Base-by-base conservation (phyloP, 2,113 vertebrate species). In the Alectura lathami region DNA sequence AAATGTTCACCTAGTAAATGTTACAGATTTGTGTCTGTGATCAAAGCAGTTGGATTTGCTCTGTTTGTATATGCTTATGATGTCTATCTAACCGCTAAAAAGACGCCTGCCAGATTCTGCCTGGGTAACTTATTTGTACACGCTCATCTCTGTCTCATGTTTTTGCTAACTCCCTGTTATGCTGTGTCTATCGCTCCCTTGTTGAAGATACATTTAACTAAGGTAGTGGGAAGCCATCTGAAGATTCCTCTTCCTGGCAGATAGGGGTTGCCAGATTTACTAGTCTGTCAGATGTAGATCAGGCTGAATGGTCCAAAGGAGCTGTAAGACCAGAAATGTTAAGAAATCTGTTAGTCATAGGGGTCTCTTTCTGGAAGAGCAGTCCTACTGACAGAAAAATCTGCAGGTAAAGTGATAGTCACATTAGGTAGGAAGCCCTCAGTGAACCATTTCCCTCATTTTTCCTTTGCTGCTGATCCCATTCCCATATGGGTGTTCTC, bases 1-100 rank as follows among this genome's bases (percentile, higher is more conserved):
- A 4, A 0, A 0, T 13, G 11, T 72, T 59, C 5, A 0, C 3
- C 34, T 24, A 50, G 3, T 9, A 8, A 9, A 7, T 21, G 6
- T 16, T n/a, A 17, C 6, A 20, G 36, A 12, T 50, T 18, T 16
- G 34, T 9, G 3, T n/a, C 40, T 5, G 48, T 24, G 38, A 18
- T 26, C 11, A 0, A 4, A 51, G 26, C 3, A 5, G 2, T 5
- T n/a, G 1, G 27, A 14, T 36, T 38, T 38, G 23, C 24, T 36
- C 23, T 3, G 0, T 51, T 30, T 22, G 4, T 32, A 8, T 11
- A 36, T n/a, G 6, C 45, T 72, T 2, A 0, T 17, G 4, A 22
- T 7, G 13, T 32, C 42, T 79, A 4, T 20, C 30, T 30, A 11
- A 45, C 20, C 20, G 0, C 23, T 6, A 45, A 36, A 17, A 57